Evolutionary conservation across 2,113 vertebrate species (phyloP), one percentile per base, ranked within the genome.

Genomic region (Dascyllus trimaculatus): DNA sequence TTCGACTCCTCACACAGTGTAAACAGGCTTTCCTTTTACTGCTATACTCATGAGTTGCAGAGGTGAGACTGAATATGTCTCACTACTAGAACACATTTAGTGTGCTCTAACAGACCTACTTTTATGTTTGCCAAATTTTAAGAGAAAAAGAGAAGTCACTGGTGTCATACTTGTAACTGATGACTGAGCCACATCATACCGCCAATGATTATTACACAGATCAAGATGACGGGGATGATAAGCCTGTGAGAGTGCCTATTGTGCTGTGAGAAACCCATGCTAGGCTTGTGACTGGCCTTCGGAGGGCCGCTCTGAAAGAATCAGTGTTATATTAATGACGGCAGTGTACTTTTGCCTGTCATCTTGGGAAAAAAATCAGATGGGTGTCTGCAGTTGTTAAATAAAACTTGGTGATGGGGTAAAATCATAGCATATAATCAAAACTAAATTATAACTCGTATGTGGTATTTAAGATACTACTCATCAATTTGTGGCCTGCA

Each of bases 241-340:
- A 90, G 85, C 53, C 71, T 88, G 82, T 90, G 67, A 94, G 92
- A 82, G 84, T 89, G 57, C 49, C 85, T 90, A 92, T 94, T 94
- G 93, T 94, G 59, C 71, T 83, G 81, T 22, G 5, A 80, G 86
- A 60, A 92, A 85, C 92, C 85, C 91, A 93, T 93, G 93, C 88
- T 93, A 68, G 80, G 83, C 94, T 93, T 94, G 93, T 94, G 93
- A 94, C 94, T 87, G 88, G 85, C 88, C 90, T 89, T 91, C 63
- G 73, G 91, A 93, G 90, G 76, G 82, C 72, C 17, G 54, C 52
- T 85, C 82, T 93, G 71, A 93, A 91, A 87, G 89, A 89, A 85
- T 86, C 91, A 88, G 84, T 93, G 91, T 92, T 92, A 40, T 81
- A 81, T 91, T 87, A 72, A 91, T 89, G 86, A 86, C 67, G 59